A percentile compares a stretch with the other conserved stretches of the same genome.
Evolutionary conservation across 1,140 invertebrate genomes (phyloP).

Genomic region (Drosophila lacertosa): DNA sequence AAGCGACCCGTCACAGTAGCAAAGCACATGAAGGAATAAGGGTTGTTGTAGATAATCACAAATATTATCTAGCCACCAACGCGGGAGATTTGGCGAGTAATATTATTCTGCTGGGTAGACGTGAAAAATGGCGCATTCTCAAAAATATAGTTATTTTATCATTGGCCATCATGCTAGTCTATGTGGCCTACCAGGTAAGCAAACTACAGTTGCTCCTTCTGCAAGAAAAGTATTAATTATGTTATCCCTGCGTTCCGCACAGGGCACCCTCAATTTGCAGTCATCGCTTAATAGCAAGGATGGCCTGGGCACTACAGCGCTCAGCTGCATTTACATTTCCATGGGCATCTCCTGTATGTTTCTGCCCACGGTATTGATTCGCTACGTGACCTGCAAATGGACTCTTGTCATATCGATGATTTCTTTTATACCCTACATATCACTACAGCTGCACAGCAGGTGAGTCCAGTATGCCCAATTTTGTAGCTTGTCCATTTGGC

Average conservation of each 20-base stretch:
- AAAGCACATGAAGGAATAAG: too few relatives aligned
- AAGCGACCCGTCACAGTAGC: too few relatives aligned
- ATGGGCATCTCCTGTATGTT: neutral
- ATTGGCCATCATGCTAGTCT: neutral
- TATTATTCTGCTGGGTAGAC: too few relatives aligned
- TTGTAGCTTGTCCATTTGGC: neutral
- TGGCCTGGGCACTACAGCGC: neutral
- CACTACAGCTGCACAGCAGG: neutral
- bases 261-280: neutral
- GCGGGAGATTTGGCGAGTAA: too few relatives aligned
- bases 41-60: too few relatives aligned
- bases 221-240: neutral
- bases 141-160: neutral
- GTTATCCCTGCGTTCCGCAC: neutral
- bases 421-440: neutral
- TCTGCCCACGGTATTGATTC: neutral
- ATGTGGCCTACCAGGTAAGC: too few relatives aligned
- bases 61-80: too few relatives aligned
- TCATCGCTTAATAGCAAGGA: neutral
- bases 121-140: neutral
- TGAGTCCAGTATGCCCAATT: neutral
- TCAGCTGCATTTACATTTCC: neutral
- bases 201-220: neutral
- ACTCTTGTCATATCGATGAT: neutral
- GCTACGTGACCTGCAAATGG: neutral